These are phyloP conservation scores for Triplophysa rosa DNA, from an alignment of 2,113 vertebrate genomes.

Conservation along the genomic window DNA sequence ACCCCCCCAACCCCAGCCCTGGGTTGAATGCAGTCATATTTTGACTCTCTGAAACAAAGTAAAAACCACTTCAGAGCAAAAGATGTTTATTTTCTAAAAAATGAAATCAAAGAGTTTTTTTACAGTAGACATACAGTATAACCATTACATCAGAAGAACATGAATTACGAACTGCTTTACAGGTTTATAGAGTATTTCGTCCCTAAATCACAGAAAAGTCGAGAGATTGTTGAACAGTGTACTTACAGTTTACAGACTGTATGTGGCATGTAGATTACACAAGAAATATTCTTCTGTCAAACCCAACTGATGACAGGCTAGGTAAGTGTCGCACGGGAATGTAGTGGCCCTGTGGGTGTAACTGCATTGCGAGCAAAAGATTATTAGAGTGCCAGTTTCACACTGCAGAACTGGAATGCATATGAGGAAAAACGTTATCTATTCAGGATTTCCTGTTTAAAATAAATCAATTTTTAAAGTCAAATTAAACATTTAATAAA, in stretches of 20 bases:
- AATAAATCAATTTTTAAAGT: too few species aligned
- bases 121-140: conserved; percentile 6
- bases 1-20: too few species aligned
- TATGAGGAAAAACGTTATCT: too few species aligned
- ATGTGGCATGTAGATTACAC: neutral
- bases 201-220: neutral
- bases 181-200: neutral
- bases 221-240: neutral
- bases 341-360: too few species aligned
- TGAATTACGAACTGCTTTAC: neutral
- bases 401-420: too few species aligned
- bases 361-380: too few species aligned
- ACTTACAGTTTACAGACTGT: neutral
- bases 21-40: conserved; percentile 5
- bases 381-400: too few species aligned
- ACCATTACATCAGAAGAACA: neutral
- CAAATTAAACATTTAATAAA: too few species aligned
- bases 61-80: conserved; percentile 12
- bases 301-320: neutral
- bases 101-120: neutral
- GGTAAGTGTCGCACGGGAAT: neutral
- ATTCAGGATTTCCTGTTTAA: too few species aligned
- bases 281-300: neutral
- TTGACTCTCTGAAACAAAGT: conserved; percentile 31
- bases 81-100: conserved; percentile 15